Base-by-base conservation (phyloP, 2,113 vertebrate species). In the Helogale parvula region DNA sequence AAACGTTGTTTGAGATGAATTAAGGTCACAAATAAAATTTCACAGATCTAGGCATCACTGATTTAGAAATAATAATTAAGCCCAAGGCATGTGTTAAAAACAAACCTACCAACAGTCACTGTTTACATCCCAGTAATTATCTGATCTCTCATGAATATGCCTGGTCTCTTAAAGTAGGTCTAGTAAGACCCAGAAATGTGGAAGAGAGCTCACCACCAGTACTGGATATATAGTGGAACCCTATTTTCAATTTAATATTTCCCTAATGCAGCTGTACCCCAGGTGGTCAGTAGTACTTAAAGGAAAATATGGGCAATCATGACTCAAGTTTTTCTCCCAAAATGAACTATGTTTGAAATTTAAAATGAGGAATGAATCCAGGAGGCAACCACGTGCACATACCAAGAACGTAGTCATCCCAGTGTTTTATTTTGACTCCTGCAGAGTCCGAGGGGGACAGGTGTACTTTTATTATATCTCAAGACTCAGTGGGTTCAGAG, bases 61-160 rank as follows among this genome's bases (percentile, higher is more conserved):
- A 63, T 93, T 88, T 52, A 76, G 65, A 97, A 76, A 74, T 52
- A 90, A 84, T 82, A 79, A 72, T 93, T 66, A 60, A 87, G 31
- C 25, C 57, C 68, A 79, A 89, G 52, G 69, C 16, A 38, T 63
- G 60, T 7, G 1, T 50, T 88, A 35, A 65, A 77, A 88, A 29
- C 17, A 68, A 93, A 79, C 86, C 89, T 85, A 7, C 79, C 45
- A 76, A 27, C 12, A 65, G 9, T 52, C 31, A 17, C 76, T 88
- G 21, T 82, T 82, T 52, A 91, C 38, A 31, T 41, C 29, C 16
- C 31, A 81, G 25, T 76, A 63, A 47, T 81, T 80, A 47, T 27
- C 33, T 19, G 33, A 21, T 50, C 1, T 0, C 0, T 77, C 17
- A 14, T 25, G 27, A 68, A 72, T 71, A 19, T 47, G n/a, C 66